Evolutionary conservation across 2,113 vertebrate genomes (phyloP).

Genomic region (rat (Rattus norvegicus)): GRCr8 NC_086027.1:74343501-74344000

Average conservation of each 20-base stretch:
- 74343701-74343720: background rate
- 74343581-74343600: too few species aligned
- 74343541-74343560: constrained; percentile 2
- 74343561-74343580: background rate
- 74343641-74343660: background rate
- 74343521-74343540: background rate
- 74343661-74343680: background rate
- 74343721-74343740: background rate
- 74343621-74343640: background rate
- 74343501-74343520: background rate
- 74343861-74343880: too few species aligned
- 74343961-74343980: background rate
- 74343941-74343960: background rate
- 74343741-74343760: background rate
- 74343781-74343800: too few species aligned
- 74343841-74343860: too few species aligned
- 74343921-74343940: background rate
- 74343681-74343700: background rate
- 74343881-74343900: too few species aligned
- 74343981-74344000: background rate
- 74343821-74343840: too few species aligned
- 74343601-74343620: background rate
- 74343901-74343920: background rate
- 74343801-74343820: too few species aligned
- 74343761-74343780: background rate